phyloP scores from a whole-genome alignment of 2,113 vertebrate genomes.

The Brevimyrus niger region DNA sequence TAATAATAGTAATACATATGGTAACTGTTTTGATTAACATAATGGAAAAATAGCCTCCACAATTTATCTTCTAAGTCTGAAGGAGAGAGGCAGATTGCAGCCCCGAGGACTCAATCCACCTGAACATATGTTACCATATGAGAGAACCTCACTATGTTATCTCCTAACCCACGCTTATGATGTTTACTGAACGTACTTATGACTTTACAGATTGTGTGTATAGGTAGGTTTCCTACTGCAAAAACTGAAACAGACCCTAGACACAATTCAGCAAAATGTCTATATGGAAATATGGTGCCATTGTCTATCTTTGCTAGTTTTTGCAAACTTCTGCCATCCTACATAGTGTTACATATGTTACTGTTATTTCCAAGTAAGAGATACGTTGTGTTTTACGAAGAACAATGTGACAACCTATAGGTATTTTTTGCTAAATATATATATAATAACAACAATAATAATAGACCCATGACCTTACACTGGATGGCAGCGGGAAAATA shows the following conservation, averaged over 20 bases:
- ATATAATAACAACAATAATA: too few relatives aligned
- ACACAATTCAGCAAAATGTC: background rate
- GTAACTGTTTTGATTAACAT: slow-evolving; percentile 66
- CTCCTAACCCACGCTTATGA: slow-evolving; percentile 55
- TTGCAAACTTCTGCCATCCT: background rate
- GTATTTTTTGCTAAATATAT: background rate
- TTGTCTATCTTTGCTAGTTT: background rate
- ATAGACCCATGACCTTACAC: background rate
- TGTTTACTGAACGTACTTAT: slow-evolving; percentile 67
- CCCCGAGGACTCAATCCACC: slow-evolving; percentile 69
- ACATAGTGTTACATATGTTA: background rate
- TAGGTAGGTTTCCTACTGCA: slow-evolving; percentile 33
- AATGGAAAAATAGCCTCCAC: slow-evolving; percentile 61
- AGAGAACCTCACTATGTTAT: slow-evolving; percentile 45
- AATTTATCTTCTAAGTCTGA: slow-evolving; percentile 66
- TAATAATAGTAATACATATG: slow-evolving; percentile 65
- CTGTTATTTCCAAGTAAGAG: background rate
- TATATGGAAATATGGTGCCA: background rate
- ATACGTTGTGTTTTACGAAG: background rate
- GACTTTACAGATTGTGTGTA: slow-evolving; percentile 62
- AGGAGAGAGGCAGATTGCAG: slow-evolving; percentile 61
- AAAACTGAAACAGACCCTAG: background rate
- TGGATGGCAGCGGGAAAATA: background rate
- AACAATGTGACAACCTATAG: background rate
- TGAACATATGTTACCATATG: slow-evolving; percentile 61